A percentile compares a stretch with the other conserved stretches of the same genome.
These are phyloP conservation scores for Meloe dianella DNA, from an alignment of 2,888 invertebrate genomes.

Conservation along the genomic window DNA sequence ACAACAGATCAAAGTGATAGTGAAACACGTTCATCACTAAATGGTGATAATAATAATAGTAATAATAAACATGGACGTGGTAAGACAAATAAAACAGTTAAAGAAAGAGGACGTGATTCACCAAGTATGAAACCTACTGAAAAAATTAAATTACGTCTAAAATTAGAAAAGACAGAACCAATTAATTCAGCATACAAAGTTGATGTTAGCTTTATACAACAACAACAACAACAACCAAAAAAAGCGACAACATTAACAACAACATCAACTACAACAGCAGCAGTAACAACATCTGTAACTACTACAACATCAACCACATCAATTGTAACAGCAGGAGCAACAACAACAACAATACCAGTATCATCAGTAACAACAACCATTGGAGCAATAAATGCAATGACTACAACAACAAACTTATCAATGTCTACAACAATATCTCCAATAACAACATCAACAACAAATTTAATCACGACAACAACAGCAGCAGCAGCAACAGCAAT, in stretches of 20 bases:
- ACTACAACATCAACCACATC: slow-evolving; percentile 7
- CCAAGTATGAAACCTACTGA: slow-evolving; percentile 64
- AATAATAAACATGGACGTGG: slow-evolving; percentile 29
- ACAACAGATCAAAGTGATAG: slow-evolving; percentile 57
- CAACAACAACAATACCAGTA: neutral
- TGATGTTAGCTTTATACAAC: slow-evolving; percentile 79
- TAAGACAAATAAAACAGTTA: slow-evolving; percentile 43
- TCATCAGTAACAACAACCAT: slow-evolving; percentile 17
- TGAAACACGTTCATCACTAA: slow-evolving; percentile 52
- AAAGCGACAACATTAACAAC: slow-evolving; percentile 49
- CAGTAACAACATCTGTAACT: slow-evolving; percentile 22
- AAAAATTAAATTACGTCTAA: slow-evolving; percentile 81
- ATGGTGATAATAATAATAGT: slow-evolving; percentile 40
- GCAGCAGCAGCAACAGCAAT: slow-evolving; percentile 31
- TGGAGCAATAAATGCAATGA: slow-evolving; percentile 6
- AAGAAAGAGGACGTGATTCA: slow-evolving; percentile 54
- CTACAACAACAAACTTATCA: slow-evolving; percentile 25
- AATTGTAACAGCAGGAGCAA: neutral
- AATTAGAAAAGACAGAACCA: slow-evolving; percentile 83
- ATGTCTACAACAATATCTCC: slow-evolving; percentile 11
- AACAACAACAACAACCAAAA: slow-evolving; percentile 64
- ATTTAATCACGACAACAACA: slow-evolving; percentile 8
- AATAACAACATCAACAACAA: slow-evolving; percentile 37
- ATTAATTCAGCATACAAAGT: slow-evolving; percentile 81
- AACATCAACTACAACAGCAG: slow-evolving; percentile 32